These are phyloP conservation scores for Drosophila ustulata DNA, from an alignment of 2,888 invertebrate species.

Conservation along the genomic window DNA sequence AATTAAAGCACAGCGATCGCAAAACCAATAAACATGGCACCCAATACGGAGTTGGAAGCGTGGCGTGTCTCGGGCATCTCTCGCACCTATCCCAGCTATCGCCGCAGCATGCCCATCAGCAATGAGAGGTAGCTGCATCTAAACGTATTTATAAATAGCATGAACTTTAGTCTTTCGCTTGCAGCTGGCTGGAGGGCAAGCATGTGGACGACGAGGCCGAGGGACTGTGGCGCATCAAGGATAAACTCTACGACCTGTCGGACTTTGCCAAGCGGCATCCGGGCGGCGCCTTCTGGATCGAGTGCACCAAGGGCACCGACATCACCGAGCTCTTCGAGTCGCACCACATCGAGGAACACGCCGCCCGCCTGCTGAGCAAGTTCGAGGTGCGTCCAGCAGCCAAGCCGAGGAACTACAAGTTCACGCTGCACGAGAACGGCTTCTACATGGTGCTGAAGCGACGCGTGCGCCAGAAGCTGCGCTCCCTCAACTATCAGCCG, in stretches of 20 bases:
- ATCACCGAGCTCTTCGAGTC: conserved; percentile 92
- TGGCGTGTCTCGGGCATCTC: conserved; percentile 81
- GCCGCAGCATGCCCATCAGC: conserved; percentile 60
- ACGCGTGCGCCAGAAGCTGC: conserved; percentile 86
- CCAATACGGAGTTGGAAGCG: conserved; percentile 50
- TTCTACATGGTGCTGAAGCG: conserved; percentile 90
- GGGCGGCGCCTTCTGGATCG: conserved; percentile 92
- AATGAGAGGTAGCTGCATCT: conserved; percentile 64
- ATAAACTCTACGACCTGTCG: conserved; percentile 93
- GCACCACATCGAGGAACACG: conserved; percentile 88
- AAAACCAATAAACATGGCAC: conserved; percentile 50
- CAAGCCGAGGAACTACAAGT: conserved; percentile 88
- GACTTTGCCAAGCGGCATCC: conserved; percentile 92
- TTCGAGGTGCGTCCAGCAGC: conserved; percentile 88
- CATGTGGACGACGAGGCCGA: conserved; percentile 89
- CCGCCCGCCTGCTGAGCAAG: conserved; percentile 87
- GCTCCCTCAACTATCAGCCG: conserved; percentile 85
- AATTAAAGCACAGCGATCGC: conserved; percentile 1
- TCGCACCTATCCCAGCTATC: conserved; percentile 81
- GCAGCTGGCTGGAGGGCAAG: conserved; percentile 88
- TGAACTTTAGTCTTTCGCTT: conserved; percentile 7
- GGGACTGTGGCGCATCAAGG: conserved; percentile 90
- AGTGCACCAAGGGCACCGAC: conserved; percentile 90
- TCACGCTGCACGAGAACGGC: conserved; percentile 90
- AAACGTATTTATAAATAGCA: too few species aligned